A percentile compares a stretch with the other conserved stretches of the same genome.
Conservation (phyloP, 1,140 invertebrate species). For the Polyergus mexicanus region DNA sequence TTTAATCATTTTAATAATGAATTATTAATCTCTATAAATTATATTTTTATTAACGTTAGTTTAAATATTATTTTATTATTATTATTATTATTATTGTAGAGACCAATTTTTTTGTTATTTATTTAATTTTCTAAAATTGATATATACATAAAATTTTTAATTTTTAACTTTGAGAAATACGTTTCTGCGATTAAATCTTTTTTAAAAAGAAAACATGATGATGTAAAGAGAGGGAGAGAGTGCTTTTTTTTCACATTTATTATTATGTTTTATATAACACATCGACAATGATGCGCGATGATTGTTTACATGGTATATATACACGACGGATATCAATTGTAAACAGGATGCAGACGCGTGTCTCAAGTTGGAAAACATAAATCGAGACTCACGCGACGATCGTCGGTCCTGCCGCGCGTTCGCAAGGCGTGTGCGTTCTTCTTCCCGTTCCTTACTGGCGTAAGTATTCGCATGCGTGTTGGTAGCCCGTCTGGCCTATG, state of each 20-base stretch:
- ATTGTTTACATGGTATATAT: background rate
- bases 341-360: conserved; percentile 14
- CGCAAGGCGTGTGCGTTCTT: conserved; percentile 31
- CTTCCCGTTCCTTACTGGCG: conserved; percentile 11
- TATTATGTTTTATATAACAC: background rate
- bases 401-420: conserved; percentile 9
- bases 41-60: background rate
- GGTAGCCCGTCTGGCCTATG: conserved; percentile 77
- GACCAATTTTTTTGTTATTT: background rate
- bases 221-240: background rate
- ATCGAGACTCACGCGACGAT: conserved; percentile 46
- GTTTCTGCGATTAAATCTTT: background rate
- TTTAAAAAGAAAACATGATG: background rate
- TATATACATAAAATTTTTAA: background rate
- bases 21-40: no score
- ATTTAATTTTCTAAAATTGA: background rate
- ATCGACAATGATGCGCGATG: background rate
- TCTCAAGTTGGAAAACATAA: conserved; percentile 38
- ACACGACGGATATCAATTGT: background rate
- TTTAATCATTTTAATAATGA: background rate
- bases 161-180: background rate
- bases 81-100: background rate
- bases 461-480: conserved; percentile 68
- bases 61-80: background rate
- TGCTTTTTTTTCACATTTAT: background rate